Conservation (phyloP, 92 coral and sea anemone genomes). For the Desmophyllum pertusum region DNA sequence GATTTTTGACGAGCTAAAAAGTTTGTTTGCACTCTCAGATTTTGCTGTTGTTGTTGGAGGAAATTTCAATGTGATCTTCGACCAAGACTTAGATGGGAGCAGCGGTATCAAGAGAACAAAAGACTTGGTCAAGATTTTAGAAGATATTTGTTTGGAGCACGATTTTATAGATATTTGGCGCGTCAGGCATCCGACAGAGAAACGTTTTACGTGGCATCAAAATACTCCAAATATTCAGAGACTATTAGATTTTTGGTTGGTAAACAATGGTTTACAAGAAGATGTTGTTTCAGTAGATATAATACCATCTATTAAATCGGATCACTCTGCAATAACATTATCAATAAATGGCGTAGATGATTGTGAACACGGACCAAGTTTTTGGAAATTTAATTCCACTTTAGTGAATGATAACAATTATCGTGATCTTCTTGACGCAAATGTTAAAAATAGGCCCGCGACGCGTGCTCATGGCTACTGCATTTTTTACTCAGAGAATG, state of each 20-base stretch:
- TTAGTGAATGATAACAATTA: no score
- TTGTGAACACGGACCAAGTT: constrained; percentile 41
- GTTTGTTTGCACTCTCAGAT: neutral
- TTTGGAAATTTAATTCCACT: no score
- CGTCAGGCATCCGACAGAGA: constrained; percentile 33
- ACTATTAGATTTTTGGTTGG: neutral
- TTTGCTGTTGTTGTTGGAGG: constrained; percentile 30
- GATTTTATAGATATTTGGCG: constrained; percentile 62
- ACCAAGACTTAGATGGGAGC: constrained; percentile 45
- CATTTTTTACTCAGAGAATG: no score
- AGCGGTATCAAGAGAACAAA: constrained; percentile 42
- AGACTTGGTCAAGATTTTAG: constrained; percentile 30
- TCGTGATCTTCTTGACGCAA: no score
- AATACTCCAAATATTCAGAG: constrained; percentile 29
- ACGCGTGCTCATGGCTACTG: no score
- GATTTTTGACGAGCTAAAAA: constrained; percentile 1
- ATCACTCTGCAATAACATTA: no score
- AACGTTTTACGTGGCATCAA: constrained; percentile 63
- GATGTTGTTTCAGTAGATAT: no score
- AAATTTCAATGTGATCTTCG: no score
- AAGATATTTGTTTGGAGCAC: constrained; percentile 33
- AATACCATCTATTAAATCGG: no score
- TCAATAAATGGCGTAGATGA: constrained; percentile 24
- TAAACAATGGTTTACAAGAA: neutral
- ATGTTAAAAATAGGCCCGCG: no score